Base-by-base conservation (phyloP, 2,888 invertebrate genomes). In the Abrostola triplasia region DNA sequence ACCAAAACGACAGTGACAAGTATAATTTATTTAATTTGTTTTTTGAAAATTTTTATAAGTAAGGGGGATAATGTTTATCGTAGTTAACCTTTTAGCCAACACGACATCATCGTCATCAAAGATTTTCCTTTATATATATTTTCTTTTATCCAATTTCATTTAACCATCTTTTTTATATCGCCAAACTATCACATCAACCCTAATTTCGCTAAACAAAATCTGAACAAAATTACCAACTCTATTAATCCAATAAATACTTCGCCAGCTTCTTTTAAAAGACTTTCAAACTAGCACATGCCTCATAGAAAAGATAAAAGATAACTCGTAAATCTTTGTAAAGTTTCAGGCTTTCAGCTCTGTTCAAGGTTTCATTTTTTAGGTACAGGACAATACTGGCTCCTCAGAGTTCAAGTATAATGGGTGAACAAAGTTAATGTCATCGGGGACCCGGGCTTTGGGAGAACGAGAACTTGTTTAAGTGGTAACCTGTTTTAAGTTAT, bases 311-410 rank as follows among this genome's bases (percentile, higher is more conserved):
- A 71, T 63, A 67, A 65, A 73, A 73, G 64, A 71, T 63, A 73
- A 59, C 59, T 68, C 77, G 52, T 77, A 79, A 79, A 79, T 79
- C 70, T 76, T 70, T 54, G 38, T 11, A 69, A 76, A 69, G 44
- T 47, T 47, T 47, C 5, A 44, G 44, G 24, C 53, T 76, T 78
- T 73, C 51, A 59, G 56, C 59, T 24, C 13, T 42, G 58, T 62
- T 66, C 60, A 69, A 69, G 52, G 41, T 64, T 37, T 67, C 63
- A 66, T 70, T 10, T 70, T 10, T 67, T 62, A 64, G 59, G 9
- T 57, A n/a, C 42, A 42, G 59, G 50, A 64, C 69, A 65, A 71
- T 62, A 62, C 52, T 52, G 60, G 64, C 24, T 44, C 56, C 10
- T 47, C 42, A 35, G 49, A 59, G 59, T 74, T 57, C 62, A 64